Percentiles rank a stretch among this genome's conserved stretches.
phyloP scores from a whole-genome alignment of 2,113 vertebrate species.

The Trichomycterus rosablanca region DNA sequence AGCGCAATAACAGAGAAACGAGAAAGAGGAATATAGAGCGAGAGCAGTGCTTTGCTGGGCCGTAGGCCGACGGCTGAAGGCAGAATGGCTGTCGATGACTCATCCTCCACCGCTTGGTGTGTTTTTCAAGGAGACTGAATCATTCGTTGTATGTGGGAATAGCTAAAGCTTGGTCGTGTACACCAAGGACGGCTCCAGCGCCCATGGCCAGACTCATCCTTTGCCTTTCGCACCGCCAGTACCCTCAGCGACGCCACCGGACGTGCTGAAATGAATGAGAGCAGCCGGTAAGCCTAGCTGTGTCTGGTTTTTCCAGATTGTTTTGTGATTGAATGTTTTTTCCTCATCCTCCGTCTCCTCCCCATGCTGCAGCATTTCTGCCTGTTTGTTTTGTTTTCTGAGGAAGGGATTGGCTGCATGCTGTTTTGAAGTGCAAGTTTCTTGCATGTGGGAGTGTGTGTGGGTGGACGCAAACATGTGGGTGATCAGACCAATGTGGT shows the following conservation, averaged over 20 bases:
- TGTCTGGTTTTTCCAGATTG: conserved; percentile 32
- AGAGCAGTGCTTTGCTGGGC: conserved; percentile 59
- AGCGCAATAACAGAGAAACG: conserved; percentile 19
- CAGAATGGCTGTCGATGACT: conserved; percentile 73
- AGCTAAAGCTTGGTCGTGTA: conserved; percentile 41
- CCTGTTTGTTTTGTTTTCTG: conserved; percentile 12
- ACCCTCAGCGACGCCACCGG: conserved; percentile 27
- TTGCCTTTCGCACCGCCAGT: conserved; percentile 41
- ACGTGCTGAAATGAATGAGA: conserved; percentile 71
- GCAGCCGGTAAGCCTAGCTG: conserved; percentile 60
- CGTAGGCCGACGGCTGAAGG: conserved; percentile 63
- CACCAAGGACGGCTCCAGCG: conserved; percentile 38
- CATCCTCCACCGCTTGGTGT: conserved; percentile 69
- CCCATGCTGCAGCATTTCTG: not conserved
- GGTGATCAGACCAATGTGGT: conserved; percentile 12
- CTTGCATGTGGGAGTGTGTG: conserved; percentile 3
- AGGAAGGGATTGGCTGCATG: conserved; percentile 3
- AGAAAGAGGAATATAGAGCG: conserved; percentile 23
- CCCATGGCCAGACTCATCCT: conserved; percentile 51
- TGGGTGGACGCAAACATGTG: conserved; percentile 8
- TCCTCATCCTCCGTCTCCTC: conserved; percentile 18
- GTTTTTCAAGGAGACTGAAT: conserved; percentile 81
- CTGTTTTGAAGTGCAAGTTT: conserved; percentile 21
- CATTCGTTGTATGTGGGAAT: conserved; percentile 56
- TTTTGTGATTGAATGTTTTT: conserved; percentile 9